Evolutionary conservation across 2,113 vertebrate genomes (phyloP).

Genomic region (Alexandromys fortis): DNA sequence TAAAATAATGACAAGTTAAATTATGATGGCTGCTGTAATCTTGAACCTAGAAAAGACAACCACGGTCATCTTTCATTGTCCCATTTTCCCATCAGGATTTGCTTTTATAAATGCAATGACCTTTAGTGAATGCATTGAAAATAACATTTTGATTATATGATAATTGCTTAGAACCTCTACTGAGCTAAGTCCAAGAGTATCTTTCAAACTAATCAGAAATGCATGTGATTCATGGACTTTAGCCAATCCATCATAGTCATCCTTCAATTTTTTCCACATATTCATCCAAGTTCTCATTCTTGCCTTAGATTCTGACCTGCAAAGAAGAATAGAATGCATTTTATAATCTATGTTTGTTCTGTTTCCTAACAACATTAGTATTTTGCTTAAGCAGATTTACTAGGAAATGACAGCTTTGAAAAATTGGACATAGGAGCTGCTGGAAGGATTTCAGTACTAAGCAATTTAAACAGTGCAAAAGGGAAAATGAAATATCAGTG

Average conservation of each 20-base stretch:
- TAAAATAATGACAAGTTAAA: conserved; percentile 18
- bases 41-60: conserved; percentile 3
- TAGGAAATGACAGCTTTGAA: conserved; percentile 88
- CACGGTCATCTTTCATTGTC: conserved; percentile 40
- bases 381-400: conserved; percentile 88
- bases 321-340: conserved; percentile 72
- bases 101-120: conserved; percentile 59
- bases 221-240: conserved; percentile 59
- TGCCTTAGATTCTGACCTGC: conserved; percentile 71
- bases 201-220: conserved; percentile 71
- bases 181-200: conserved; percentile 65
- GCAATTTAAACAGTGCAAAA: conserved; percentile 83
- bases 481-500: conserved; percentile 85
- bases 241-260: conserved; percentile 58
- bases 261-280: conserved; percentile 78
- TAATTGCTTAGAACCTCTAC: conserved; percentile 51
- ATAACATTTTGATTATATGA: conserved; percentile 77
- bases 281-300: conserved; percentile 72
- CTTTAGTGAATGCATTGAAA: conserved; percentile 64
- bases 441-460: conserved; percentile 85
- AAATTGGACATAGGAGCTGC: conserved; percentile 82
- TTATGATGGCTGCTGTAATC: not conserved
- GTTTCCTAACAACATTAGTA: conserved; percentile 83
- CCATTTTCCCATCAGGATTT: conserved; percentile 19
- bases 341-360: conserved; percentile 82